Conservation (phyloP, 2,113 vertebrate genomes). For the Callaeas wilsoni region DNA sequence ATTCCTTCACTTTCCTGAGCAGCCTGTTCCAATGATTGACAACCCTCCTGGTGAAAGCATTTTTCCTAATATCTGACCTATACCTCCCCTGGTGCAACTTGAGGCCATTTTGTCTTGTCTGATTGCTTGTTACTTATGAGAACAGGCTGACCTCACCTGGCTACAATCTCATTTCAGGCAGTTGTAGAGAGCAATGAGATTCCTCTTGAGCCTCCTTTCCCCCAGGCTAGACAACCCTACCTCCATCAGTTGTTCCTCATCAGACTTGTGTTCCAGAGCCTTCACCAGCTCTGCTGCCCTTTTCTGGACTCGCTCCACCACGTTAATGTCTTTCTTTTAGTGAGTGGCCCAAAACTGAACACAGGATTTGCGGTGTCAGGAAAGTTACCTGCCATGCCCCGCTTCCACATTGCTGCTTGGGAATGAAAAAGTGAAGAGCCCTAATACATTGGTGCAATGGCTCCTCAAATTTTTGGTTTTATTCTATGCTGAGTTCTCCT, state of each 20-base stretch:
- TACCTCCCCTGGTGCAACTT: neutral
- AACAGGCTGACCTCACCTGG: neutral
- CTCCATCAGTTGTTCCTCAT: neutral
- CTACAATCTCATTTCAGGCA: neutral
- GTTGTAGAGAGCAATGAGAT: neutral
- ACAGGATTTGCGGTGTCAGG: too few relatives aligned
- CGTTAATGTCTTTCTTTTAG: neutral
- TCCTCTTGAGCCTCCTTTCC: neutral
- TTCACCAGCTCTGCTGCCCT: neutral
- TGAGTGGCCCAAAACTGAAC: neutral
- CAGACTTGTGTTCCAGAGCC: neutral
- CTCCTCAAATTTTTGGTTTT: neutral
- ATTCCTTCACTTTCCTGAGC: too few relatives aligned
- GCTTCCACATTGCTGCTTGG: neutral
- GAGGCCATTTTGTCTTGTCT: neutral
- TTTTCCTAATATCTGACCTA: neutral
- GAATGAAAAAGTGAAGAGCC: neutral
- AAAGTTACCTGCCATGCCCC: neutral
- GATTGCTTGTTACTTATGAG: neutral
- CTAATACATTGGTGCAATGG: neutral
- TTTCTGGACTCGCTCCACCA: neutral
- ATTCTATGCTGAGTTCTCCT: neutral
- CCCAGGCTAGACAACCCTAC: neutral
- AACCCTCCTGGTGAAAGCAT: neutral
- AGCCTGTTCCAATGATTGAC: neutral